Conservation (phyloP, 2,888 invertebrate genomes). For the Anthophora plumipes region DNA sequence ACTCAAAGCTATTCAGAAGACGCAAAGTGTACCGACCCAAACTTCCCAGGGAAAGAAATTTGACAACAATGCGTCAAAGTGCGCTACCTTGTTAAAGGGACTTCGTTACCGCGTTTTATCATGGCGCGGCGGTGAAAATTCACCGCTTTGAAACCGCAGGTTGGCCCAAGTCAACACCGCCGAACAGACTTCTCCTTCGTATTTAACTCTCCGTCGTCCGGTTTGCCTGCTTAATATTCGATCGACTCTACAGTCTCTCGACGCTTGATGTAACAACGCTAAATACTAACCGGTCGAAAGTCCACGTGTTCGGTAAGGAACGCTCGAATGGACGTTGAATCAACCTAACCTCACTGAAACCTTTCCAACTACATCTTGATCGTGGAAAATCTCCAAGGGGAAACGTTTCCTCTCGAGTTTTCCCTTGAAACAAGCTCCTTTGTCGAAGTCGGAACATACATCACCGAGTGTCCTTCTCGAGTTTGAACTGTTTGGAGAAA, state of each 20-base stretch:
- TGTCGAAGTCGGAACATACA: slow-evolving; percentile 29
- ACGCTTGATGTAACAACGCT: slow-evolving; percentile 25
- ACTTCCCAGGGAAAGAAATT: not conserved
- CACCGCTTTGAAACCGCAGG: slow-evolving; percentile 27
- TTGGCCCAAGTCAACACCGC: slow-evolving; percentile 35
- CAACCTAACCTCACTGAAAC: not conserved
- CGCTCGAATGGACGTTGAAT: not conserved
- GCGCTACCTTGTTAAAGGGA: slow-evolving; percentile 10
- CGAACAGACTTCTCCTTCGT: slow-evolving; percentile 41
- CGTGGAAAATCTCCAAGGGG: slow-evolving; percentile 15
- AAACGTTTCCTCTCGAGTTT: slow-evolving; percentile 10
- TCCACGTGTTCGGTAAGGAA: not conserved
- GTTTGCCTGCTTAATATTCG: slow-evolving; percentile 57
- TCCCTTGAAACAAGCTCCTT: slow-evolving; percentile 31
- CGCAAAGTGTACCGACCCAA: not conserved
- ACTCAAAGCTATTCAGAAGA: too few species aligned
- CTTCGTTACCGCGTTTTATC: slow-evolving; percentile 19
- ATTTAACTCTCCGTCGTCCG: slow-evolving; percentile 46
- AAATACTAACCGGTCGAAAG: slow-evolving; percentile 47
- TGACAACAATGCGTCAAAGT: slow-evolving; percentile 1
- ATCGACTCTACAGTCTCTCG: slow-evolving; percentile 18
- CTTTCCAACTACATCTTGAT: not conserved
- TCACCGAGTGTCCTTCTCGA: slow-evolving; percentile 39
- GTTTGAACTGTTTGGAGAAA: slow-evolving; percentile 9
- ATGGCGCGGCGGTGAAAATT: slow-evolving; percentile 16